Evolutionary conservation across 1,140 invertebrate species (phyloP).

Genomic region (Anoplophora glabripennis): DNA sequence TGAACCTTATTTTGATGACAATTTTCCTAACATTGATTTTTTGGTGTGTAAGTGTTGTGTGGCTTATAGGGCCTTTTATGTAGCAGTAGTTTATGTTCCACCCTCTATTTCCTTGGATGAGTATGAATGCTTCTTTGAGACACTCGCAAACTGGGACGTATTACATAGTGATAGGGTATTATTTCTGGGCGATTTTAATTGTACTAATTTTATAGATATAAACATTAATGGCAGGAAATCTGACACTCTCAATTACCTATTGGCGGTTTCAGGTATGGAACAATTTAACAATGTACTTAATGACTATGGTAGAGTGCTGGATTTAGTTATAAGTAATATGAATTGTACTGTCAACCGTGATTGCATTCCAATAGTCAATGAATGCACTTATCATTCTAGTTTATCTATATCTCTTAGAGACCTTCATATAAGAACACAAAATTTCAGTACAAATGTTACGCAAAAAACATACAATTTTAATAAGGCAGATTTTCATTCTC

Average conservation of each 20-base stretch:
- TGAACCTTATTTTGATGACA: not conserved
- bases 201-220: not conserved
- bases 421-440: not conserved
- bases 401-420: not conserved
- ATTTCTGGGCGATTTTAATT: slow-evolving; percentile 3
- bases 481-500: not conserved
- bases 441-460: not conserved
- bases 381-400: not conserved
- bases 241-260: not conserved
- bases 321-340: not conserved
- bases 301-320: slow-evolving; percentile 1
- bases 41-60: slow-evolving; percentile 6
- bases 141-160: not conserved
- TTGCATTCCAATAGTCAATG: not conserved
- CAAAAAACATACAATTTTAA: not conserved
- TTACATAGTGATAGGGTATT: not conserved
- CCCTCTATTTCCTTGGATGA: not conserved
- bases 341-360: not conserved
- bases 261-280: slow-evolving; percentile 2
- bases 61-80: not conserved
- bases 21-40: not conserved
- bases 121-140: not conserved
- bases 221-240: not conserved
- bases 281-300: slow-evolving; percentile 1
- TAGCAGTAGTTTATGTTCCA: not conserved